phyloP scores from a whole-genome alignment of 2,797 vertebrate species.

The Acrossocheilus wenchowensis region DNA sequence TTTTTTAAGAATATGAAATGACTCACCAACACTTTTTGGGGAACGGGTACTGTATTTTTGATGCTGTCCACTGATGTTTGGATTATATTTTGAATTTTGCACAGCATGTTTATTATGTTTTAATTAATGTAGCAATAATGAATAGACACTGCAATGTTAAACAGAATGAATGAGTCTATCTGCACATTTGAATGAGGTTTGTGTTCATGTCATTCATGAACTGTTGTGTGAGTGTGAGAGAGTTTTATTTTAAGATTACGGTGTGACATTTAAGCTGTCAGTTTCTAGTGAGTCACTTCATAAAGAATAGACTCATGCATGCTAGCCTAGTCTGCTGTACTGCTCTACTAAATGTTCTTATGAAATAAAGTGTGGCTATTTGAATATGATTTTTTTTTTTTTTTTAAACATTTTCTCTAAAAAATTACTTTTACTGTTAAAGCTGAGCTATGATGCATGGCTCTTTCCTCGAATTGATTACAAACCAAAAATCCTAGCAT shows the following conservation, averaged over 20 bases:
- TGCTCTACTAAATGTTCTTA: neutral
- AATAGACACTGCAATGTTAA: neutral
- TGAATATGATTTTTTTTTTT: neutral
- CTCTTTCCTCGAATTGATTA: neutral
- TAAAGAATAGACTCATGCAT: neutral
- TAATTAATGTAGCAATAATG: slow-evolving; percentile 34
- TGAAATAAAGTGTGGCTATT: slow-evolving; percentile 33
- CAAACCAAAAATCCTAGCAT: neutral
- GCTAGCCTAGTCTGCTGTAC: neutral
- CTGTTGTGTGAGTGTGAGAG: neutral
- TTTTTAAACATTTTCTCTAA: neutral
- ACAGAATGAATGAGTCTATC: neutral
- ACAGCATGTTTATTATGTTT: neutral
- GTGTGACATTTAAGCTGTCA: slow-evolving; percentile 54
- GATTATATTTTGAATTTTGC: slow-evolving; percentile 9
- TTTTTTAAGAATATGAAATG: neutral
- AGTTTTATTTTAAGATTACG: slow-evolving; percentile 58
- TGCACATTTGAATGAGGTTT: neutral
- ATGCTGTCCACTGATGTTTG: neutral
- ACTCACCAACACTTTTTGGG: neutral
- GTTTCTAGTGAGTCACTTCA: slow-evolving; percentile 31
- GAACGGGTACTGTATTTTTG: neutral
- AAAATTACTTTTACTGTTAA: neutral
- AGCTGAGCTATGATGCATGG: neutral
- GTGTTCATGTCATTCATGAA: neutral